Evolutionary conservation across 2,797 vertebrate genomes (phyloP), one percentile per base, ranked within the genome.

Genomic region (Sebastes cheni): DNA sequence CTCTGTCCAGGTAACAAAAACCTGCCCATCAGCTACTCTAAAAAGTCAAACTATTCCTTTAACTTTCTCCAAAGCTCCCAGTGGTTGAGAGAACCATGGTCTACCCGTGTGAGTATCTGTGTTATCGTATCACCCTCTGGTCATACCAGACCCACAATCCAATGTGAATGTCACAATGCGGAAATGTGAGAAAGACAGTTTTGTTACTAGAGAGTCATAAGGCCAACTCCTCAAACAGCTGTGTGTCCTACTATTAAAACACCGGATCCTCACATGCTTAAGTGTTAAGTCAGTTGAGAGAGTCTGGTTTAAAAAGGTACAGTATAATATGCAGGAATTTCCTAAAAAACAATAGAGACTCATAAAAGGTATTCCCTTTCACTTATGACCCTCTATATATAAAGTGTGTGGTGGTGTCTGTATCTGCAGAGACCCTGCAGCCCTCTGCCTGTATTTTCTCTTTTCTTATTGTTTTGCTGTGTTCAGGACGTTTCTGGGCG

Each of bases 201-300:
- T 70, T 75, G 59, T 83, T 52, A 65, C 12, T 32, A 39, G 13
- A 60, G 54, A 72, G 23, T 65, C 54, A 77, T 29, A 73, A 34
- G 52, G 4, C 42, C 27, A 6, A 46, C 13, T 66, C 22, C 25
- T 32, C 32, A 16, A 52, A 58, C 59, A 23, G 29, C 23, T 3
- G 1, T 3, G 1, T 22, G 52, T 39, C 13, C 30, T 11, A 3
- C 9, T 29, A 29, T 2, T 29, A 70, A 55, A 72, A 80, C 50
- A 72, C 0, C 34, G n/a, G 54, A 60, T 42, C 56, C 36, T 72
- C 61, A 67, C 39, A 65, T 25, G 39, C 5, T 67, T 9, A 5
- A 42, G 10, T 13, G 18, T 64, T n/a, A n/a, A 13, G 27, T 62
- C 58, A 52, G 32, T 13, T 54, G 7, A 10, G 22, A 52, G 29